phyloP scores from a whole-genome alignment of 2,797 vertebrate species.

The Dendrocincla tyrannina region DNA sequence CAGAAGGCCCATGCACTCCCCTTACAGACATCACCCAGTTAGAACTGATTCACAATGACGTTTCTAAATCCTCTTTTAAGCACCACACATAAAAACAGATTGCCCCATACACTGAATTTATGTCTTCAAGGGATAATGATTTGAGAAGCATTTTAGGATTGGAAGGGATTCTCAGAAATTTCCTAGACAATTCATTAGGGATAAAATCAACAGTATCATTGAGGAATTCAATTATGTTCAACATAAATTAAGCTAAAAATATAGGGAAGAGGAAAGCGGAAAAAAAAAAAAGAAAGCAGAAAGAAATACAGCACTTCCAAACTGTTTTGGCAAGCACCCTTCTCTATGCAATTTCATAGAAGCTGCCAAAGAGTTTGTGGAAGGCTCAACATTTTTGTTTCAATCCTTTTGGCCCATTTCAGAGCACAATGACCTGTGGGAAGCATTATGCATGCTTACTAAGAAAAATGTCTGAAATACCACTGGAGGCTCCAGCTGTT shows the following conservation, averaged over 20 bases:
- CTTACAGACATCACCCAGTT: background rate
- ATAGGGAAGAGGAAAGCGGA: background rate
- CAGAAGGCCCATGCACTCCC: accelerated
- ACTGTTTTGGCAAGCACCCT: background rate
- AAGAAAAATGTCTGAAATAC: constrained; percentile 35
- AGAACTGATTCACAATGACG: background rate
- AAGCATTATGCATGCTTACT: background rate
- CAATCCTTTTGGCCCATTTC: background rate
- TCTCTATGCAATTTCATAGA: background rate
- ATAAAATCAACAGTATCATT: background rate
- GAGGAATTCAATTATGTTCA: background rate
- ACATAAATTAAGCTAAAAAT: background rate
- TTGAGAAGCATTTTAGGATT: background rate
- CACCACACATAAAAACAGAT: background rate
- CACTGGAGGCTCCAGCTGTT: background rate
- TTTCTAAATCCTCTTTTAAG: background rate
- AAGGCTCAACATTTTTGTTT: constrained; percentile 13
- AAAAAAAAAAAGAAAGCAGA: no score
- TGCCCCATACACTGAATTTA: background rate
- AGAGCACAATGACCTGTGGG: background rate
- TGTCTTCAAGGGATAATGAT: background rate
- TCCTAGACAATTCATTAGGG: background rate
- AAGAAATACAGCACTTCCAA: background rate
- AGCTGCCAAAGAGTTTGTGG: background rate
- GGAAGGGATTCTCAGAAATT: background rate